Conservation (phyloP, 1,140 invertebrate genomes). For the Cardiocondyla obscurior region DNA sequence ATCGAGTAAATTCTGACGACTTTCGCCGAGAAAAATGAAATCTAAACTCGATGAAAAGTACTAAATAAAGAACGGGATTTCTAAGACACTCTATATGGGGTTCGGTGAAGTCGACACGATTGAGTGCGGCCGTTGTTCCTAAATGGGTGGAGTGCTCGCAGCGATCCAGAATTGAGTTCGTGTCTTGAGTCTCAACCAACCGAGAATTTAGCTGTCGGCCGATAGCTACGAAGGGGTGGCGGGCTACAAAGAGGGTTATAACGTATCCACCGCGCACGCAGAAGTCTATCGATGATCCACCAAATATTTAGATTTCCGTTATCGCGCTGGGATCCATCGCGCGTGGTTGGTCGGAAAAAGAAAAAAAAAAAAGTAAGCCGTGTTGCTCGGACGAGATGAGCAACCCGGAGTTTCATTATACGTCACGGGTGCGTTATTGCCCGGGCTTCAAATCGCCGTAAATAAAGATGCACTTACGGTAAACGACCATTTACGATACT, state of each 20-base stretch:
- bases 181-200: constrained; percentile 75
- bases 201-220: constrained; percentile 67
- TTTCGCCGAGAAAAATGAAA: not conserved
- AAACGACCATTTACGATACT: not conserved
- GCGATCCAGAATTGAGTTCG: constrained; percentile 79
- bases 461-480: not conserved
- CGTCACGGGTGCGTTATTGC: constrained; percentile 2
- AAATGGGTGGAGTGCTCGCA: constrained; percentile 69
- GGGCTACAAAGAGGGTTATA: constrained; percentile 38
- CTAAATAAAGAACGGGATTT: constrained; percentile 9
- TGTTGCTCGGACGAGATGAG: not conserved
- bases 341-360: not conserved
- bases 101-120: constrained; percentile 24
- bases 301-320: constrained; percentile 58
- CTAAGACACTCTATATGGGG: constrained; percentile 20
- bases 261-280: not conserved
- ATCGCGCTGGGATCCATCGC: not conserved
- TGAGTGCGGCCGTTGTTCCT: constrained; percentile 67
- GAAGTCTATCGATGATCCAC: not conserved
- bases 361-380: not conserved
- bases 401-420: not conserved
- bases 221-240: not conserved
- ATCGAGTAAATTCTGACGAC: not conserved
- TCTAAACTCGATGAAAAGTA: not conserved
- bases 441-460: not conserved